These are phyloP conservation scores for Hydrotaea diabolus DNA, from an alignment of 2,888 invertebrate genomes.

Conservation along the genomic window DNA sequence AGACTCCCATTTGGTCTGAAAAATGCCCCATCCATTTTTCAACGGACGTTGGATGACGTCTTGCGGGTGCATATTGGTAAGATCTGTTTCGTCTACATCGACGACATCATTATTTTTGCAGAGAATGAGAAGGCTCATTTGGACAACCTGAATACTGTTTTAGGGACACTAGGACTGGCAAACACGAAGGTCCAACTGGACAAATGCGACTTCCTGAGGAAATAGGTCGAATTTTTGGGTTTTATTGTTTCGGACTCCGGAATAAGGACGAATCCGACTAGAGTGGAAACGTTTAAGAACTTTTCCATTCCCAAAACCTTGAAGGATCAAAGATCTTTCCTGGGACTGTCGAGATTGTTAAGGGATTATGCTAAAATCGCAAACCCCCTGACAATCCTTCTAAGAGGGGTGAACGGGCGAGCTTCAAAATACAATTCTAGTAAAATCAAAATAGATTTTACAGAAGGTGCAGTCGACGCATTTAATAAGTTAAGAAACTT, in stretches of 20 bases:
- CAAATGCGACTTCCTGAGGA: too few species aligned
- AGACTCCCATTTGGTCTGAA: too few species aligned
- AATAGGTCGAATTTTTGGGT: too few species aligned
- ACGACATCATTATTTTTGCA: conserved; percentile 41
- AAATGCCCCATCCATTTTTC: conserved; percentile 38
- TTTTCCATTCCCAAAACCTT: background rate
- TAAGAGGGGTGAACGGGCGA: conserved; percentile 26
- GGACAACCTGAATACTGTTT: too few species aligned
- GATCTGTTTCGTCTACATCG: conserved; percentile 32
- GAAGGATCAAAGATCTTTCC: background rate
- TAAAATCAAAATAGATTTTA: conserved; percentile 22
- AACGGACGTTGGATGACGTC: conserved; percentile 17
- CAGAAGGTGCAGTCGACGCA: background rate
- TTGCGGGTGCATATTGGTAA: conserved; percentile 26
- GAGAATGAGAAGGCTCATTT: too few species aligned
- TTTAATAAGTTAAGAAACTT: too few species aligned
- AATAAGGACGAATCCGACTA: background rate
- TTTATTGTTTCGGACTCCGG: too few species aligned
- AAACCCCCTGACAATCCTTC: conserved; percentile 32
- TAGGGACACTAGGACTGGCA: too few species aligned
- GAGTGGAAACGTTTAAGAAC: background rate
- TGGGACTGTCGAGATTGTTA: conserved; percentile 28
- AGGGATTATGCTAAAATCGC: conserved; percentile 39
- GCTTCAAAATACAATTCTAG: conserved; percentile 8
- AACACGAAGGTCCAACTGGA: too few species aligned